Percentiles rank a stretch among this genome's conserved stretches.
Conservation (phyloP, 2,888 invertebrate genomes). For the Aphidius colemani region DNA sequence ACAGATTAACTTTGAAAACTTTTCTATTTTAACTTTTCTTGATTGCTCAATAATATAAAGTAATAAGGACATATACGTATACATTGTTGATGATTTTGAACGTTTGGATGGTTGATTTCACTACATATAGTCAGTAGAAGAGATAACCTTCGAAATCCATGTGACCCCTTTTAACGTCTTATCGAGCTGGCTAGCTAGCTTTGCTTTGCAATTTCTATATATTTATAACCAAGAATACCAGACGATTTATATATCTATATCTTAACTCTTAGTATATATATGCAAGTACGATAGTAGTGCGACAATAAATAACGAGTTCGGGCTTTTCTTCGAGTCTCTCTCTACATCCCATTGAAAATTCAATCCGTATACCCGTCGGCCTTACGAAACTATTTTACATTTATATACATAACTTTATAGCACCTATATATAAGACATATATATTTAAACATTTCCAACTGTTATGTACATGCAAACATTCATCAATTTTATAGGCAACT, state of each 20-base stretch:
- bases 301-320: conserved; percentile 46
- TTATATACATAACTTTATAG: no score
- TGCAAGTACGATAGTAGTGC: conserved; percentile 42
- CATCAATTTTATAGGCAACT: neutral
- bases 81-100: no score
- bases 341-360: conserved; percentile 11
- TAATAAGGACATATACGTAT: no score
- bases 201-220: neutral
- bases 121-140: conserved; percentile 15
- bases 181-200: conserved; percentile 48
- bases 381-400: no score
- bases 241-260: no score
- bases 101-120: no score
- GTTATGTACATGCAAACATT: neutral
- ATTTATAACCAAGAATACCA: no score
- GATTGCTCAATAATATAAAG: no score
- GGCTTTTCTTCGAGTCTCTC: conserved; percentile 14
- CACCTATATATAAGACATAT: no score
- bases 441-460: conserved; percentile 3
- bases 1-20: no score
- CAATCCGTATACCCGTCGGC: conserved; percentile 5
- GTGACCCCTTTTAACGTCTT: conserved; percentile 49
- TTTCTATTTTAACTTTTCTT: no score
- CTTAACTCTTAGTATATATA: conserved; percentile 1
- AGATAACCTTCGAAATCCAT: conserved; percentile 50